Conservation (phyloP, 1,140 invertebrate genomes). For the Lordiphosa clarofinis region DNA sequence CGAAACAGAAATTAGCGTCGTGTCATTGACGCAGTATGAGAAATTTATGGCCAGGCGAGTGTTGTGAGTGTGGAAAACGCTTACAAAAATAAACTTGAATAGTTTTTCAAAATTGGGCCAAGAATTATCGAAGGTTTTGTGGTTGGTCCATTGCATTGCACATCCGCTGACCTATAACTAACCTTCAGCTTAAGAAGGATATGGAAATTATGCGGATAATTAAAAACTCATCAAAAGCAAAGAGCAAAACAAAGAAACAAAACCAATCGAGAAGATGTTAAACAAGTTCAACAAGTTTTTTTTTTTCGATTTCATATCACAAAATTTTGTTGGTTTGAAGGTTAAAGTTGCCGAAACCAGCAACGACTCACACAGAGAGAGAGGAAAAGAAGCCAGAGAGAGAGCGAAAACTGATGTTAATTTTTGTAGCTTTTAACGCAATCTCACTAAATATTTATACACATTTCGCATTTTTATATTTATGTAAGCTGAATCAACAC, state of each 20-base stretch:
- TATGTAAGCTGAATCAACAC: conserved; percentile 59
- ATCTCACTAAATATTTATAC: conserved; percentile 59
- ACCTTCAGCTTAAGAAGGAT: conserved; percentile 36
- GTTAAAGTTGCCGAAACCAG: conserved; percentile 46
- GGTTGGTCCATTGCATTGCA: conserved; percentile 2
- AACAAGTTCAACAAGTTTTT: conserved; percentile 70
- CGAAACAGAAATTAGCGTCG: conserved; percentile 55
- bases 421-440: conserved; percentile 56
- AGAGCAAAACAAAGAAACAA: conserved; percentile 6
- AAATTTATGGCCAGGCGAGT: conserved; percentile 53
- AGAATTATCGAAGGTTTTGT: conserved; percentile 50
- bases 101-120: conserved; percentile 59
- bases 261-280: conserved; percentile 30
- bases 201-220: conserved; percentile 29
- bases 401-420: conserved; percentile 46
- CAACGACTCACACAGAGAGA: neutral
- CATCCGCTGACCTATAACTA: conserved; percentile 66
- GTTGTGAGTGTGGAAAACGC: conserved; percentile 55
- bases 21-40: conserved; percentile 69
- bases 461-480: conserved; percentile 32
- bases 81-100: conserved; percentile 70
- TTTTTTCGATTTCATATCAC: conserved; percentile 31
- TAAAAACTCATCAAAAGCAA: conserved; percentile 41
- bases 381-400: conserved; percentile 3
- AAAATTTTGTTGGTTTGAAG: conserved; percentile 48